Conservation (phyloP, 2,888 invertebrate genomes). For the Cosmia trapezina region DNA sequence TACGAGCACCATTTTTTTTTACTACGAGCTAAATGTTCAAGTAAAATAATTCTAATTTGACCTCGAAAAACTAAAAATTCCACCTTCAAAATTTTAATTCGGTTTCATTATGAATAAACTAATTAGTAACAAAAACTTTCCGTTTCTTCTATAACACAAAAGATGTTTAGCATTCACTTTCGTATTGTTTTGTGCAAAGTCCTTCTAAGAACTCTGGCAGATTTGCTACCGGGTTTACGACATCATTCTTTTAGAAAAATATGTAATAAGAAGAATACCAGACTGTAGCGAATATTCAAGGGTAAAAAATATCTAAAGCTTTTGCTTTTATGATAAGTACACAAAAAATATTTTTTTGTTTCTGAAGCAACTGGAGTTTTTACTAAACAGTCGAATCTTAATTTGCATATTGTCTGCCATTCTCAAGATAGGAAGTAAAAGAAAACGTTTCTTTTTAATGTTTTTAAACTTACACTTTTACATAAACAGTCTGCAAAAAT, state of each 20-base stretch:
- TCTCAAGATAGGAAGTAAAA: neutral
- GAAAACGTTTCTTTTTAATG: conserved; percentile 15
- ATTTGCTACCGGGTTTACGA: conserved; percentile 73
- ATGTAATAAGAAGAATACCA: conserved; percentile 45
- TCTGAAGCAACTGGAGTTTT: conserved; percentile 33
- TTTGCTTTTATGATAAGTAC: conserved; percentile 52
- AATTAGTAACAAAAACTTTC: conserved; percentile 62
- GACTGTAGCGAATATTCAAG: conserved; percentile 38
- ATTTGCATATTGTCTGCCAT: conserved; percentile 23
- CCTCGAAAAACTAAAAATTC: conserved; percentile 4
- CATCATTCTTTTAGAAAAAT: conserved; percentile 51
- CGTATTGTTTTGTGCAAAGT: conserved; percentile 79
- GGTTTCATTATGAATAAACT: conserved; percentile 28
- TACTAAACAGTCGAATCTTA: conserved; percentile 3
- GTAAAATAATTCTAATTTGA: neutral
- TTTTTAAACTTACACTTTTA: conserved; percentile 48
- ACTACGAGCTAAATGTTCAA: neutral
- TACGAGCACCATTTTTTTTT: neutral
- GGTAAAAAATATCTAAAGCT: conserved; percentile 59
- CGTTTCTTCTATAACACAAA: conserved; percentile 63
- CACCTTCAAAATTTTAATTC: conserved; percentile 12
- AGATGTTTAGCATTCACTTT: conserved; percentile 68
- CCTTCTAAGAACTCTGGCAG: conserved; percentile 81
- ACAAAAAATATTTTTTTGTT: conserved; percentile 45
- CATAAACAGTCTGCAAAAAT: conserved; percentile 45